phyloP scores from a whole-genome alignment of 2,113 vertebrate genomes.

The Caracal caracal region DNA sequence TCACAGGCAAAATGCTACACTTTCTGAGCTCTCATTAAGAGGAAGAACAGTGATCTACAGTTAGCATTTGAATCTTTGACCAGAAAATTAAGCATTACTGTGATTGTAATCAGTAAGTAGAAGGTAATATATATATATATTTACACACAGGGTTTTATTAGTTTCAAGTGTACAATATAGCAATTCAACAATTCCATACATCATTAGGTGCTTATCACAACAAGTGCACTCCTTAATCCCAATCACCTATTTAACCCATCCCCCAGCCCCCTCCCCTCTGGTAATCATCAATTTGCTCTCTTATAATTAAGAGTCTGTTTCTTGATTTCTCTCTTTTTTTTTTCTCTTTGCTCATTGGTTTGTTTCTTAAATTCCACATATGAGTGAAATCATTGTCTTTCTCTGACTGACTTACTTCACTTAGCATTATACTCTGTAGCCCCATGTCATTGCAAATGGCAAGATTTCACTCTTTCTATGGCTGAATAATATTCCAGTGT shows the following conservation, averaged over 20 bases:
- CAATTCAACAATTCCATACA: not conserved
- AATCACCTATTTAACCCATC: not conserved
- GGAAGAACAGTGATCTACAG: not conserved
- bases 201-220: not conserved
- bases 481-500: not conserved
- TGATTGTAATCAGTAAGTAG: not conserved
- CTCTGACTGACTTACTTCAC: not conserved
- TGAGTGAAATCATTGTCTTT: not conserved
- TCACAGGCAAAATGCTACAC: not conserved
- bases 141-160: not conserved
- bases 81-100: not conserved
- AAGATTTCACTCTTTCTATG: not conserved
- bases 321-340: not conserved
- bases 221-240: not conserved
- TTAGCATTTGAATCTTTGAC: not conserved
- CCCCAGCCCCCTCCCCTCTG: not conserved
- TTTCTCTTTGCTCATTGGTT: not conserved
- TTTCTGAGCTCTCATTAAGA: not conserved
- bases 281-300: not conserved
- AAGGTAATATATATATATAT: not conserved
- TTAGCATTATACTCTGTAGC: not conserved
- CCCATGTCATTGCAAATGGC: not conserved
- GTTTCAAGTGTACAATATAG: not conserved
- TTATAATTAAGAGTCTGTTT: not conserved
- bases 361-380: not conserved